Evolutionary conservation across 2,797 vertebrate genomes (phyloP), one percentile per base, ranked within the genome.

Genomic region (Masticophis lateralis): DNA sequence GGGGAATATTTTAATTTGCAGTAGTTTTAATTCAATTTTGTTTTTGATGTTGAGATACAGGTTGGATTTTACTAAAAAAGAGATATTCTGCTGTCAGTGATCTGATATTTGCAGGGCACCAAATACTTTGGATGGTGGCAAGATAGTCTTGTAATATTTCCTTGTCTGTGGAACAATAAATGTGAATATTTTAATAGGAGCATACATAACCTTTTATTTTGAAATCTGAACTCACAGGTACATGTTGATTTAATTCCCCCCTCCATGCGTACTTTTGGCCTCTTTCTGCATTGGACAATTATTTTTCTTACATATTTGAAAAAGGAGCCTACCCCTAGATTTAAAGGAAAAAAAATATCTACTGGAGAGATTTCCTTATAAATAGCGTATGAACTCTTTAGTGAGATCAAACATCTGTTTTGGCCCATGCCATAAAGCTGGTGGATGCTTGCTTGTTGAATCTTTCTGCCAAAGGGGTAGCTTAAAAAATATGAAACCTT

Each of bases 61-160:
- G 16, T 9, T n/a, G 60, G 90, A 91, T 11, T 32, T 69, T 12
- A 0, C 22, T 0, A 1, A 0, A 63, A 28, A 92, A 43, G 11
- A 27, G 89, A 63, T 91, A 60, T 7, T 25, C 93, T 96, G 86
- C 94, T 96, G 95, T 95, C 1, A 0, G 60, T 87, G 18, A n/a
- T 37, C 12, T 13, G 69, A 94, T 95, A 89, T 94, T 79, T 55
- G 12, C 51, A 94, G 91, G 83, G 47, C 16, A 94, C 92, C 69
- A 95, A 93, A 94, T 96, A 90, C 1, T 4, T 92, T 94, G 90
- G 57, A 87, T 63, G 96, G 93, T 69, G 53, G 12, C 63, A 94
- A 13, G 12, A 25, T 90, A 96, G 91, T 47, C 3, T 51, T 95
- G 55, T 93, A 95, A 92, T 96, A 94, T 96, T 95, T 96, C 89